Conservation (phyloP, 2,888 invertebrate species). For the Drosophila ezoana region DNA sequence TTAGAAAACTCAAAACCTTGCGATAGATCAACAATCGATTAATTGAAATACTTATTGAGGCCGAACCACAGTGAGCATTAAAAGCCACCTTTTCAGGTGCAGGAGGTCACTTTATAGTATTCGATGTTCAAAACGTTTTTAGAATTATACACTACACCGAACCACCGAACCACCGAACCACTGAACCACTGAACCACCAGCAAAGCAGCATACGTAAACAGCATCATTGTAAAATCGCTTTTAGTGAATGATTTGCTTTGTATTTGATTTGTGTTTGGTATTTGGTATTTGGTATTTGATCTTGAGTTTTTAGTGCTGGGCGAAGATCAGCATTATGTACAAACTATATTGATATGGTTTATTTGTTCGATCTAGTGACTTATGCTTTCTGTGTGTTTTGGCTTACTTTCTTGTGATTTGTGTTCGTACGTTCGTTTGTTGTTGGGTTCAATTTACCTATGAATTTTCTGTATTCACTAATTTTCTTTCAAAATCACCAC, state of each 20-base stretch:
- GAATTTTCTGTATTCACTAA: conserved; percentile 66
- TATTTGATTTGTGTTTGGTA: conserved; percentile 24
- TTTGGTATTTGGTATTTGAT: conserved; percentile 22
- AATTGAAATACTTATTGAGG: no score
- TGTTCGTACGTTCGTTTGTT: conserved; percentile 37
- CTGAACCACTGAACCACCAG: neutral
- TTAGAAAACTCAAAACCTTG: no score
- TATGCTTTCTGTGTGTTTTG: conserved; percentile 34
- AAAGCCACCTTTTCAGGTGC: no score
- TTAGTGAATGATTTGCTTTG: conserved; percentile 71
- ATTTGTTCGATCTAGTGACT: conserved; percentile 22
- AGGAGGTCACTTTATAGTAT: no score
- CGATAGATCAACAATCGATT: no score
- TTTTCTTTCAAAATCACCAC: conserved; percentile 83
- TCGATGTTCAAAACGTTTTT: no score
- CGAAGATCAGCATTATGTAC: conserved; percentile 13
- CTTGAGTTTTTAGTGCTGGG: conserved; percentile 15
- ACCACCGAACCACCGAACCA: neutral
- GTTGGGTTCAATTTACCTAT: conserved; percentile 61
- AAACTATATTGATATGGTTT: conserved; percentile 11
- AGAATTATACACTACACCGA: no score
- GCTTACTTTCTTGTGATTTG: conserved; percentile 35
- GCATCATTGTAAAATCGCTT: conserved; percentile 66
- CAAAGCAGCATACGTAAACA: conserved; percentile 21
- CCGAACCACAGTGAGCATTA: no score